A percentile compares a stretch with the other conserved stretches of the same genome.
phyloP scores from a whole-genome alignment of 2,113 vertebrate species.

The Morone chrysops region DNA sequence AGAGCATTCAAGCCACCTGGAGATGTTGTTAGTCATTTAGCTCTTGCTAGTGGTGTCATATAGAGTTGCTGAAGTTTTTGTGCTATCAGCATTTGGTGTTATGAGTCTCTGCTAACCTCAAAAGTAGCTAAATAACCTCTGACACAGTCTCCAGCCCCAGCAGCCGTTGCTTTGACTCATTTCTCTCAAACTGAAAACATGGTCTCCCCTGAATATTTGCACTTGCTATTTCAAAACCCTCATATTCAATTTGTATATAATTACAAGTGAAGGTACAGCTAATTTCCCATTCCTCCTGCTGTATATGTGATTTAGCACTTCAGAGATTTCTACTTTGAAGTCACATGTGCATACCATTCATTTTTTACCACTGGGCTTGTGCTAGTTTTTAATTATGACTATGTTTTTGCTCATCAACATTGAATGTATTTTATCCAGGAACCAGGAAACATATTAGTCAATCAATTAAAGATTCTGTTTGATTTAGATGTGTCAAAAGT shows the following conservation, averaged over 20 bases:
- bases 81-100: conserved; percentile 18
- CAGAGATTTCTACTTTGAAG: conserved; percentile 14
- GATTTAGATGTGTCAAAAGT: background rate
- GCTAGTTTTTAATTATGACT: conserved; percentile 21
- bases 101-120: conserved; percentile 71
- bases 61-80: conserved; percentile 33
- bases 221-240: conserved; percentile 5
- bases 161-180: conserved; percentile 76
- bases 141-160: conserved; percentile 57
- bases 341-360: background rate
- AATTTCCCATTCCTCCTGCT: background rate
- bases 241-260: background rate
- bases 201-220: background rate
- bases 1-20: conserved; percentile 61
- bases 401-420: conserved; percentile 32
- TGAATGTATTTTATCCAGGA: background rate
- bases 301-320: conserved; percentile 2
- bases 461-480: background rate
- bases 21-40: conserved; percentile 59
- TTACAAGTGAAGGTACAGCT: background rate
- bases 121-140: conserved; percentile 54
- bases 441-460: background rate
- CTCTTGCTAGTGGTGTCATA: conserved; percentile 5
- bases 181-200: conserved; percentile 70
- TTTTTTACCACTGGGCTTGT: conserved; percentile 1